Evolutionary conservation across 2,888 invertebrate genomes (phyloP).

Genomic region (Nephrotoma guestfalica): DNA sequence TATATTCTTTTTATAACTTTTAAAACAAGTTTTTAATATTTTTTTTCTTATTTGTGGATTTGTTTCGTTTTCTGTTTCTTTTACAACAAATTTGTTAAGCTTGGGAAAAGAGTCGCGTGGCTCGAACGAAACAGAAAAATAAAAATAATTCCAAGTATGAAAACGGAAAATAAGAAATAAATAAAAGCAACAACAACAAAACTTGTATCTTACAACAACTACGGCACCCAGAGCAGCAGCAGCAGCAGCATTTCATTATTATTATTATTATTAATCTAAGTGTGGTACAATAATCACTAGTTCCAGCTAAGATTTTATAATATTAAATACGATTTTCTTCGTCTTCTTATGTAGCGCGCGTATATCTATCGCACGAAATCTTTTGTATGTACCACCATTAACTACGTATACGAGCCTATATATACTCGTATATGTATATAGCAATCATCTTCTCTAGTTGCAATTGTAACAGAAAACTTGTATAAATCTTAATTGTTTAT

Average conservation of each 20-base stretch:
- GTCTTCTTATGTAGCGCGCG: not conserved
- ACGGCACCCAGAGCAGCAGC: not conserved
- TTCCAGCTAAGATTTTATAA: not conserved
- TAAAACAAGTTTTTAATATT: not conserved
- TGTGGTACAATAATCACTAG: not conserved
- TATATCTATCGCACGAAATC: not conserved
- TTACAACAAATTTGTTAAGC: not conserved
- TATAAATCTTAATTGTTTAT: not conserved
- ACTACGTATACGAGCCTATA: not conserved
- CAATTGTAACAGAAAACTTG: not conserved
- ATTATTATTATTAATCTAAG: not conserved
- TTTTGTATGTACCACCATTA: not conserved
- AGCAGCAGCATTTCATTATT: not conserved
- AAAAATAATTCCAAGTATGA: not conserved
- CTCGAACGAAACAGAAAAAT: not conserved
- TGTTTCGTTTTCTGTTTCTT: not conserved
- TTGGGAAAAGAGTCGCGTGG: slow-evolving; percentile 2
- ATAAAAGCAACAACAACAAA: not conserved
- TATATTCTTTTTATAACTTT: not conserved
- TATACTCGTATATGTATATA: not conserved
- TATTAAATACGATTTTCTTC: not conserved
- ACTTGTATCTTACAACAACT: not conserved
- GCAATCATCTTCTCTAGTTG: not conserved
- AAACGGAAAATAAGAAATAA: not conserved
- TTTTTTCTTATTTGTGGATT: not conserved